These are phyloP conservation scores for Nomada flava DNA, from an alignment of 2,888 invertebrate species.

Conservation along the genomic window DNA sequence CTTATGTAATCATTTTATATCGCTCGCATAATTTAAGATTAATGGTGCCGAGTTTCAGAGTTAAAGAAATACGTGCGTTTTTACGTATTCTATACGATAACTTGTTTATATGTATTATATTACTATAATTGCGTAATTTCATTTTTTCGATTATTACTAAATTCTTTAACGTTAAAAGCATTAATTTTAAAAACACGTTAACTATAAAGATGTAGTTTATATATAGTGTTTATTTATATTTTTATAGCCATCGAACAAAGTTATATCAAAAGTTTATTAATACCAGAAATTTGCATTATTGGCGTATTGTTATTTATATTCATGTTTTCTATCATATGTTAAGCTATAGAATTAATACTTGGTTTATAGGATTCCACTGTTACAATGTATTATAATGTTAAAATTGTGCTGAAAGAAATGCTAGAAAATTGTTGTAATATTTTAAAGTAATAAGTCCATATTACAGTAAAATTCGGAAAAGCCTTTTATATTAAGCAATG, in stretches of 20 bases:
- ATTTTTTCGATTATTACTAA: neutral
- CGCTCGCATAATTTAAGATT: slow-evolving; percentile 62
- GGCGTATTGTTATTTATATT: slow-evolving; percentile 9
- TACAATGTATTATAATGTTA: slow-evolving; percentile 19
- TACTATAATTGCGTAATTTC: slow-evolving; percentile 19
- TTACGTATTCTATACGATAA: slow-evolving; percentile 44
- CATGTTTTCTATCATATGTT: slow-evolving; percentile 7
- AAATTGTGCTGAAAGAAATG: slow-evolving; percentile 16
- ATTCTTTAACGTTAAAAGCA: slow-evolving; percentile 2
- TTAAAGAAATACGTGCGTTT: slow-evolving; percentile 15
- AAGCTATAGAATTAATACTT: slow-evolving; percentile 19
- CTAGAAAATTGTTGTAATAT: neutral
- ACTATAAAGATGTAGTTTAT: slow-evolving; percentile 54
- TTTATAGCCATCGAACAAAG: slow-evolving; percentile 17
- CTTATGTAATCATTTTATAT: slow-evolving; percentile 72
- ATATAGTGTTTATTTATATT: slow-evolving; percentile 49
- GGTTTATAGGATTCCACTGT: neutral
- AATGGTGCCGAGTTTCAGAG: slow-evolving; percentile 58
- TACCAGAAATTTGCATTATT: slow-evolving; percentile 29
- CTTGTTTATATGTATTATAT: slow-evolving; percentile 42
- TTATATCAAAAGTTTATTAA: slow-evolving; percentile 19
- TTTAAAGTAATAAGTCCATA: neutral
- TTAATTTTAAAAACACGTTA: slow-evolving; percentile 42
- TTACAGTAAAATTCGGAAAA: slow-evolving; percentile 1
- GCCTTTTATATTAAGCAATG: slow-evolving; percentile 3